Base-by-base conservation (phyloP, 2,888 invertebrate species). In the Drosophila recens region DNA sequence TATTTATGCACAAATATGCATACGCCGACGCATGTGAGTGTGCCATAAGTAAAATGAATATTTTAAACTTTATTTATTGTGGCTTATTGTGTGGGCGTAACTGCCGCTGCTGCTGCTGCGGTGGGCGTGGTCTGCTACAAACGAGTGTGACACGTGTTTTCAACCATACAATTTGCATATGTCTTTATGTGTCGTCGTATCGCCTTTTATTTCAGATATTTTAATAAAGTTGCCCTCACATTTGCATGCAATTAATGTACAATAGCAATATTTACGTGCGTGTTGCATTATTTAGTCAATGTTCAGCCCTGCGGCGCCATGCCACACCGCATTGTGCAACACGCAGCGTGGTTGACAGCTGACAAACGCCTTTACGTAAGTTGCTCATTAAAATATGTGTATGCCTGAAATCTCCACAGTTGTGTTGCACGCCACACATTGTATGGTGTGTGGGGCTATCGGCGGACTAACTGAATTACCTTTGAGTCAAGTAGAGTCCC, bases 21-120 rank as follows among this genome's bases (percentile, higher is more conserved):
- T 42, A 64, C 64, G 74, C 23, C 51, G 11, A 52, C 40, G 33
- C 23, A 66, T n/a, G 8, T 27, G 13, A 15, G 20, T 8, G 17
- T 36, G 52, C 20, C 23, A 76, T 72, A 83, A 80, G 79, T 79
- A 67, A 83, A 86, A 80, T 76, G 72, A 71, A 80, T 88, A 73
- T 85, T 85, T 84, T 79, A 77, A 77, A 75, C 89, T 87, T 69
- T 82, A 82, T 81, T 79, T 77, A 71, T 72, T 73, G 73, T 87
- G 69, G 73, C 61, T 70, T 72, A 66, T 54, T 51, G 53, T 23
- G 45, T 45, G 79, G 66, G 48, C 45, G 43, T 58, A 51, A 23
- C 64, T 36, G 62, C 17, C 15, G 38, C 40, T 40, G 53, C 23
- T 40, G 9, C 23, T 40, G 9, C 9, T 40, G 49, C 10, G 42